Base-by-base conservation (phyloP, 2,888 invertebrate species). In the Ophraella communa region DNA sequence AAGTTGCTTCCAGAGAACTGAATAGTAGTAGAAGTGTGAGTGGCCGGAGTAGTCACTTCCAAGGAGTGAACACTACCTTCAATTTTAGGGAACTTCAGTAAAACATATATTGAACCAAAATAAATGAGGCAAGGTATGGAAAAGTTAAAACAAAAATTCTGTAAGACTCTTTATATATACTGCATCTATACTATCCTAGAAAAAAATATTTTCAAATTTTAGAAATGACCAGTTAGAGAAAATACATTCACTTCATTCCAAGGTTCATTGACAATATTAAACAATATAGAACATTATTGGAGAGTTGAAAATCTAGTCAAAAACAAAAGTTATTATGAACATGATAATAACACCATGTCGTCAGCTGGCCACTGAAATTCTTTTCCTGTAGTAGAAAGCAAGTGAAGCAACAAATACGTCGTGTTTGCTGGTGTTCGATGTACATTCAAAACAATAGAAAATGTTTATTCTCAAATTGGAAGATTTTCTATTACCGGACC, bases 361-460 rank as follows among this genome's bases (percentile, higher is more conserved):
- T 27, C 49, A 51, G 49, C 14, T 51, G 49, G 49, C 49, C 8
- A 51, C 49, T 51, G 27, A 24, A 24, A 51, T 51, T 51, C 14
- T 30, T 51, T 44, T 42, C 27, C 14, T 42, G 42, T 44, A 18
- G 20, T 53, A 60, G 60, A 60, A 60, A 60, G 60, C 44, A 52
- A 60, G 30, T 52, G 47, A 47, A 57, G 47, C 35, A 49, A 27
- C 18, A 27, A 51, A 17, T 27, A 51, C 35, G 21, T 35, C 8
- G n/a, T 21, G 27, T 20, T 45, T 30, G 56, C 33, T 21, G 24
- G 56, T 30, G 45, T 33, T 51, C 49, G 47, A 57, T 57, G 57
- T 35, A 57, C 57, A 57, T 49, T 57, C 47, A 44, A 51, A 60
- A 60, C 60, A 60, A 60, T 60, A 60, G 60, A 60, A 60, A 60